These are phyloP conservation scores for Paralichthys olivaceus DNA, from an alignment of 2,113 vertebrate species.

Conservation along the genomic window DNA sequence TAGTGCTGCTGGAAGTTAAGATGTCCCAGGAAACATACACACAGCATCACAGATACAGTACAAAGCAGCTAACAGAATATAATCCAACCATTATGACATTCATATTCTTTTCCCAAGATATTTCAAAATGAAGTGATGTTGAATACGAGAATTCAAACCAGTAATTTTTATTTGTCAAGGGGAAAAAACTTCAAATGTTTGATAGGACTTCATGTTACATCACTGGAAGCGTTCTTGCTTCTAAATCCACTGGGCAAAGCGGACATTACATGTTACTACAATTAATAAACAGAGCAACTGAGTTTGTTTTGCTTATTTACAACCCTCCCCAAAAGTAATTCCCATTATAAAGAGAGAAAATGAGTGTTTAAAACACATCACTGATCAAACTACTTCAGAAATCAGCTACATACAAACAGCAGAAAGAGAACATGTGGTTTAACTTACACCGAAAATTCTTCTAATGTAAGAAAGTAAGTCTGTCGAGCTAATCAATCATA, in stretches of 20 bases:
- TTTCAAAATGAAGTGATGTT: background rate
- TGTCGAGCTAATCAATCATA: background rate
- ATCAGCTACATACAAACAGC: conserved; percentile 21
- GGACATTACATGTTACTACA: background rate
- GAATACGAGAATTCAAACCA: background rate
- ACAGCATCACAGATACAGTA: no score
- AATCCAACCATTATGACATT: no score
- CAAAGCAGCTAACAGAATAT: no score
- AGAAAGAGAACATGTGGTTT: conserved; percentile 8
- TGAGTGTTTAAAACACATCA: conserved; percentile 30
- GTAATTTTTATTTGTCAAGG: background rate
- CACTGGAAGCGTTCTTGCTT: background rate
- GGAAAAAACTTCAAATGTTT: background rate
- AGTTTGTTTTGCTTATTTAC: conserved; percentile 43
- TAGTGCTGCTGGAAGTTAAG: no score
- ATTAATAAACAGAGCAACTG: conserved; percentile 3
- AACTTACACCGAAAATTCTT: conserved; percentile 16
- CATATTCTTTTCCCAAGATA: no score
- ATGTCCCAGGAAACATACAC: no score
- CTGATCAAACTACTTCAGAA: conserved; percentile 33
- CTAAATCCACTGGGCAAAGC: background rate
- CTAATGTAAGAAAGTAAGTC: conserved; percentile 14
- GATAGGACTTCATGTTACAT: background rate
- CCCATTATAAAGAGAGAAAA: background rate
- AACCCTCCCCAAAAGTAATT: background rate